Base-by-base conservation (phyloP, 2,113 vertebrate species). In the Arothron firmamentum region DNA sequence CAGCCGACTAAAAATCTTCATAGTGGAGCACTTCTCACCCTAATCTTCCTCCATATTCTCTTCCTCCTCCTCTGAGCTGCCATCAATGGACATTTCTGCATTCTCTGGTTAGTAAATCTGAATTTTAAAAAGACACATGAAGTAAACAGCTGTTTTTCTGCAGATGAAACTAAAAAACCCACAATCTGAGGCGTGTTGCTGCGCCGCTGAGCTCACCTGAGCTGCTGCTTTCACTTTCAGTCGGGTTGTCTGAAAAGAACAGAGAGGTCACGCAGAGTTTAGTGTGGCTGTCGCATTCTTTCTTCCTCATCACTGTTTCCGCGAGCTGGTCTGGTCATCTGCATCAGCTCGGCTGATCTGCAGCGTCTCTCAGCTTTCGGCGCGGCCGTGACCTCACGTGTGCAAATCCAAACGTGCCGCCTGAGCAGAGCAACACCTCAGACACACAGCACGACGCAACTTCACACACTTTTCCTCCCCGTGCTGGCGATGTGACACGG, bases 1-100 rank as follows among this genome's bases (percentile, higher is more conserved):
- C 8, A 8, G 31, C 31, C 3, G 31, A 34, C 31, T 9, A 10
- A 10, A 34, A 34, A 8, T 9, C 3, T 34, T 34, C 31, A 17
- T 15, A n/a, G 6, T n/a, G 45, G 45, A 2, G 15, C n/a, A 3
- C 45, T 47, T 47, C 23, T 66, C 62, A 0, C 21, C 51, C 1
- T 8, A 23, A 13, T 79, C 63, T 10, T 77, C 79, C 3, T 85
- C 78, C n/a, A 83, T 75, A 10, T 77, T 81, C 9, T 86, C 73
- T 6, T 80, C 80, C 16, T 79, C 79, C 1, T 88, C 86, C 19
- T 78, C 85, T 15, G 90, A 88, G 69, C 87, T 90, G 10, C 87
- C 89, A 15, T 88, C 90, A 1, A 77, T 65, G 28, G 87, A 88
- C 0, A 83, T 77, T 15, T 68, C 89, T 2, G 81, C n/a, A 20